Base-by-base conservation (phyloP, 2,113 vertebrate species). In the Corapipo altera region DNA sequence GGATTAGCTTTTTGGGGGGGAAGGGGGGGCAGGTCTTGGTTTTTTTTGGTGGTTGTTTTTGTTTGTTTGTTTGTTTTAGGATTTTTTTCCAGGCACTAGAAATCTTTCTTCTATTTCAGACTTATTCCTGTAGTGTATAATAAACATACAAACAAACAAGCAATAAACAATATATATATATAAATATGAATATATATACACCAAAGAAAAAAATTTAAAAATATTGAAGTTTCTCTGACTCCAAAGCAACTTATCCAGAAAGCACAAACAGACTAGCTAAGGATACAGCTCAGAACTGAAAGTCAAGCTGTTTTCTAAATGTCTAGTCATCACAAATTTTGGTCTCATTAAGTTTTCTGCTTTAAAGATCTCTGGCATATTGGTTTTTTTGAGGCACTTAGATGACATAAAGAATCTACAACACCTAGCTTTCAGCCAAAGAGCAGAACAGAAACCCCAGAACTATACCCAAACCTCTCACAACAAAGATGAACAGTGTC, bases 1-100 rank as follows among this genome's bases (percentile, higher is more conserved):
- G 18, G 6, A 32, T 59, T 64, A 12, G 2, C 13, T 41, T 30
- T 7, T 46, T 18, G 3, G 6, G 5, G 4, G 3, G 10, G 15
- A n/a, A n/a, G n/a, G n/a, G n/a, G n/a, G n/a, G n/a, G n/a, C n/a
- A n/a, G n/a, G 17, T 33, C 32, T 57, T 32, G 32, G 2, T 3
- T 14, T n/a, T n/a, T n/a, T 71, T 41, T 55, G 20, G 12, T 52
- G 44, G 11, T 41, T 41, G 7, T 70, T 39, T 12, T 33, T 5
- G 10, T 6, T 27, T 73, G 21, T 28, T 39, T 15, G 15, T 58
- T 17, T 5, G 12, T 5, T 26, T 73, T 48, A 10, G 8, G 5
- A 2, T 11, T 39, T 44, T 65, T 51, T 67, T 71, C 11, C n/a
- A 82, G 48, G 19, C 52, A 49, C 23, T 15, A 66, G 22, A 78